Evolutionary conservation across 2,113 vertebrate genomes (phyloP).

Genomic region (Geococcyx californianus): DNA sequence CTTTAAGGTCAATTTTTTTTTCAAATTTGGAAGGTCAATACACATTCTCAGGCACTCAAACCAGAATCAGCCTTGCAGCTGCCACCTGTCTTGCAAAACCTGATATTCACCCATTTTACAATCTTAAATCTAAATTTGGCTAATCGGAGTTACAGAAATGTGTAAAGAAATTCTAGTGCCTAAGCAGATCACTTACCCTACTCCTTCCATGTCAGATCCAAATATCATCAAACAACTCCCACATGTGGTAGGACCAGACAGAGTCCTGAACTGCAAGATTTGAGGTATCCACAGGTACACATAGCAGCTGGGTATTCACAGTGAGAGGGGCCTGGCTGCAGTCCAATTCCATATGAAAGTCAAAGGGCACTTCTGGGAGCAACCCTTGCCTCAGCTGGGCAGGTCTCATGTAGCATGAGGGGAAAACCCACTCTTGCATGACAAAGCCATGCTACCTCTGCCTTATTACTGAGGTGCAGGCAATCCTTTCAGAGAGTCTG

Average conservation of each 20-base stretch:
- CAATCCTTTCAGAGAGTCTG: not conserved
- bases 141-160: not conserved
- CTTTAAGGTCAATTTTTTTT: not conserved
- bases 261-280: not conserved
- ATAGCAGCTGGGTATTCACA: not conserved
- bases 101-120: not conserved
- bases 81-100: not conserved
- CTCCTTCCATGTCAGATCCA: not conserved
- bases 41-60: not conserved
- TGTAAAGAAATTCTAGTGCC: not conserved
- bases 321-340: not conserved
- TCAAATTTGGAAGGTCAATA: not conserved
- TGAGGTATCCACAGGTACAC: not conserved
- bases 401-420: accelerated
- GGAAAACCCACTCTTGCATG: accelerated
- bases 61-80: not conserved
- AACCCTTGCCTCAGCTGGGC: not conserved
- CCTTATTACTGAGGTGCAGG: not conserved
- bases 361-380: not conserved
- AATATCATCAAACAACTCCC: not conserved
- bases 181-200: not conserved
- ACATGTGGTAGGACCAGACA: not conserved
- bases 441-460: not conserved
- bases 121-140: not conserved
- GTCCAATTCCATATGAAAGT: not conserved